Evolutionary conservation across 1,140 invertebrate species (phyloP).

Genomic region (Argopecten irradians): DNA sequence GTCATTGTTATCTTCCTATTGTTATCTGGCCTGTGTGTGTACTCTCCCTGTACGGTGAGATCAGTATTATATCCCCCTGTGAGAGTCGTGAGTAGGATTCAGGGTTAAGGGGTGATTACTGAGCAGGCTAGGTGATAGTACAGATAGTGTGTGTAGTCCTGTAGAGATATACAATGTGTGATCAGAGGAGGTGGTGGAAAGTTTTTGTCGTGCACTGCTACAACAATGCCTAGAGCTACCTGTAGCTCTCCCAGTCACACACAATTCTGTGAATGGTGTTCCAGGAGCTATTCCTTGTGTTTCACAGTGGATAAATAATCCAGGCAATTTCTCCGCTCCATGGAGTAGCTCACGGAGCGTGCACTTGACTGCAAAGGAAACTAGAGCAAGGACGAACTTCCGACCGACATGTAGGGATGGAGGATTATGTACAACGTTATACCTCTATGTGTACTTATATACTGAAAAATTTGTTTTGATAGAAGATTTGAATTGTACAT

Average conservation of each 20-base stretch:
- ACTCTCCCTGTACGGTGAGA: no score
- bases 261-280: neutral
- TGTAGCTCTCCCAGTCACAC: neutral
- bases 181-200: no score
- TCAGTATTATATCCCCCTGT: neutral
- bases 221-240: neutral
- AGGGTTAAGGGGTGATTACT: neutral
- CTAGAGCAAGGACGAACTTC: neutral
- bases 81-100: neutral
- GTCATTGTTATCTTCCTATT: no score
- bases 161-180: neutral
- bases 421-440: neutral
- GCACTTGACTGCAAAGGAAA: neutral
- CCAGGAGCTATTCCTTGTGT: neutral
- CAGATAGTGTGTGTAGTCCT: neutral
- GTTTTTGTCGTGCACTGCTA: neutral
- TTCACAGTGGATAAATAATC: neutral
- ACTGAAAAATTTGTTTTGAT: neutral
- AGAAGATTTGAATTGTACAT: neutral
- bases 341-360: neutral
- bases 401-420: neutral
- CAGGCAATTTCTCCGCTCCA: neutral
- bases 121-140: neutral
- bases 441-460: neutral
- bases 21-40: no score